These are phyloP conservation scores for Actinia tenebrosa DNA, from an alignment of 64 coral and sea anemone species.

Conservation along the genomic window DNA sequence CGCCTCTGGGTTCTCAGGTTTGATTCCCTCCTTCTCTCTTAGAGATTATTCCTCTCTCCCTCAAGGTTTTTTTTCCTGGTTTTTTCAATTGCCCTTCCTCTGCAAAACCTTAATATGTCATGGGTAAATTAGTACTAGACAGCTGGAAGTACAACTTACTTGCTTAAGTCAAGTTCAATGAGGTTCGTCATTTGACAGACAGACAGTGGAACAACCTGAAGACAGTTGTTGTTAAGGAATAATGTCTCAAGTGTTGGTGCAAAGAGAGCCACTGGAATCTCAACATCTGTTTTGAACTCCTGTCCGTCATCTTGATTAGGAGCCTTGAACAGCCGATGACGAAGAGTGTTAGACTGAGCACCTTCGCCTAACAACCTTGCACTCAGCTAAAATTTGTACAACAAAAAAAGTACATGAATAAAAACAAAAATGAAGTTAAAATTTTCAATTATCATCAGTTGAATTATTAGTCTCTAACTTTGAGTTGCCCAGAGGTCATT, in stretches of 20 bases:
- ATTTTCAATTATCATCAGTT: too few species aligned
- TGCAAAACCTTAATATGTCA: too few species aligned
- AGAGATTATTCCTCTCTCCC: too few species aligned
- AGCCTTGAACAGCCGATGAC: constrained; percentile 41
- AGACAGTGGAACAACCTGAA: constrained; percentile 63
- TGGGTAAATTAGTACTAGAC: too few species aligned
- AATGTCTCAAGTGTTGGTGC: constrained; percentile 77
- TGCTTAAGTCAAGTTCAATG: constrained; percentile 81
- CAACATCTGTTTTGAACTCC: constrained; percentile 60
- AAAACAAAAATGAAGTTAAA: too few species aligned
- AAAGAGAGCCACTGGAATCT: constrained; percentile 63
- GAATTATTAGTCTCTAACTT: too few species aligned
- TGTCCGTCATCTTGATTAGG: constrained; percentile 51
- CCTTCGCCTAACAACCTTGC: constrained; percentile 51
- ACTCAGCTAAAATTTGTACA: constrained; percentile 23
- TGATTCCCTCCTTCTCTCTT: too few species aligned
- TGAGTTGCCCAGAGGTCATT: too few species aligned
- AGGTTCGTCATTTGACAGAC: constrained; percentile 66
- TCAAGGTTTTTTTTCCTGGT: too few species aligned
- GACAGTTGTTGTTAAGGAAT: constrained; percentile 71
- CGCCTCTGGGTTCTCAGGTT: too few species aligned
- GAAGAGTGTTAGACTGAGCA: not conserved
- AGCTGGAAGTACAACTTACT: constrained; percentile 42
- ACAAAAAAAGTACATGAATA: not conserved
- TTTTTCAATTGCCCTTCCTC: too few species aligned